A percentile compares a stretch with the other conserved stretches of the same genome.
Conservation (phyloP, 2,888 invertebrate species). For the Steinernema scapterisci region DNA sequence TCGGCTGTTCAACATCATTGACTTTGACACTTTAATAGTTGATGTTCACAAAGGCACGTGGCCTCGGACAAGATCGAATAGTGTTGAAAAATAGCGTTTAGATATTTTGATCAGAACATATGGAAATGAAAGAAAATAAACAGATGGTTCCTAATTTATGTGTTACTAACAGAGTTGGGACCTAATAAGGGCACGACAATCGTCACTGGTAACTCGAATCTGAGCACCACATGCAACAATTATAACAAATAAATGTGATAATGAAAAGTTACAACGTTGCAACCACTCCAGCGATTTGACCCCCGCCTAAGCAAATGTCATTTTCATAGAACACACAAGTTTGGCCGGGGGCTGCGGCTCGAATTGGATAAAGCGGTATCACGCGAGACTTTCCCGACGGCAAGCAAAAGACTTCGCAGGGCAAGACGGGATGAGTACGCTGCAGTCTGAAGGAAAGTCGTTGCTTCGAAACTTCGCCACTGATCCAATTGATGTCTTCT, state of each 20-base stretch:
- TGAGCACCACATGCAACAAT: too few species aligned
- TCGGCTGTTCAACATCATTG: conserved; percentile 33
- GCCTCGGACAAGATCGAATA: neutral
- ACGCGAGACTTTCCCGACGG: conserved; percentile 38
- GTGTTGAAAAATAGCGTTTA: neutral
- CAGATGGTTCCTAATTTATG: too few species aligned
- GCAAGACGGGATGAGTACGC: conserved; percentile 53
- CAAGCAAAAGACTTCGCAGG: conserved; percentile 39
- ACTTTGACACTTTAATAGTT: conserved; percentile 44
- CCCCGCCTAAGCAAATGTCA: conserved; percentile 59
- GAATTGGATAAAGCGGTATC: conserved; percentile 47
- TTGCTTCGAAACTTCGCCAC: neutral
- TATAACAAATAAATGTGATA: neutral
- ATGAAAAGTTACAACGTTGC: conserved; percentile 37
- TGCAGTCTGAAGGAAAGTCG: conserved; percentile 39
- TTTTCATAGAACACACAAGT: conserved; percentile 72
- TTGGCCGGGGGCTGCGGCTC: conserved; percentile 70
- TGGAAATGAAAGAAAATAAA: too few species aligned
- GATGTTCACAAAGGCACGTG: conserved; percentile 43
- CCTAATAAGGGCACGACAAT: too few species aligned
- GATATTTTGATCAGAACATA: neutral
- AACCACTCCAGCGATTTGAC: conserved; percentile 48
- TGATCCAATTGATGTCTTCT: conserved; percentile 52
- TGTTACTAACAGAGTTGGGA: too few species aligned
- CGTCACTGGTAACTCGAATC: too few species aligned